Conservation (phyloP, 92 coral and sea anemone genomes). For the Epizoanthus rinbou region DNA sequence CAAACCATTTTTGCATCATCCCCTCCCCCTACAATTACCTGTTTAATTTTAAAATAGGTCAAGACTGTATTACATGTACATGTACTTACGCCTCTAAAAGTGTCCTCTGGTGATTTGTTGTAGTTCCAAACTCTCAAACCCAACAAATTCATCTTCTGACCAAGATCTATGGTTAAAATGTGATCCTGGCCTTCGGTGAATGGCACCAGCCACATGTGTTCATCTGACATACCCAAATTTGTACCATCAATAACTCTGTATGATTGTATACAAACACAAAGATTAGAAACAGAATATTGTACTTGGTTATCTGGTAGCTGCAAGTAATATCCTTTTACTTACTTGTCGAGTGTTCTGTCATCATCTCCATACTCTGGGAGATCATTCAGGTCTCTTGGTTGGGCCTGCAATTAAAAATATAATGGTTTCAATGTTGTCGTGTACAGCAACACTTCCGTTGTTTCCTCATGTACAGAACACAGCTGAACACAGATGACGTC, state of each 20-base stretch:
- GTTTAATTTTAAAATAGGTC: too few relatives aligned
- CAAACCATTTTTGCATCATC: neutral
- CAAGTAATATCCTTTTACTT: constrained; percentile 31
- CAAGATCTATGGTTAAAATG: constrained; percentile 75
- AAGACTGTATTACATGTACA: neutral
- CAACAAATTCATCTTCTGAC: constrained; percentile 64
- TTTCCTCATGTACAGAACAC: too few relatives aligned
- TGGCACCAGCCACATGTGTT: constrained; percentile 98
- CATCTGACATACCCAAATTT: constrained; percentile 87
- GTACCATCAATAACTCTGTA: constrained; percentile 84
- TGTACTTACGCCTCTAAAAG: constrained; percentile 88
- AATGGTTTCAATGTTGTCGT: neutral
- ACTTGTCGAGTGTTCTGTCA: constrained; percentile 97
- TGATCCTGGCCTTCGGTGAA: constrained; percentile 87
- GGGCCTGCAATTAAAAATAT: constrained; percentile 60
- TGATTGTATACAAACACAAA: neutral
- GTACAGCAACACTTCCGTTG: neutral
- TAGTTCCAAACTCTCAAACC: constrained; percentile 97
- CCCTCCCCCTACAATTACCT: neutral
- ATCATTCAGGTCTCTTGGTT: constrained; percentile 91
- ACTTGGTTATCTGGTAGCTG: neutral
- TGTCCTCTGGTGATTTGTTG: constrained; percentile 90
- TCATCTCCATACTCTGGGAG: constrained; percentile 92
- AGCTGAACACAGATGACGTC: too few relatives aligned
- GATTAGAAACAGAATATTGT: neutral